Conservation (phyloP, 2,888 invertebrate genomes). For the Dasypogon diadema region DNA sequence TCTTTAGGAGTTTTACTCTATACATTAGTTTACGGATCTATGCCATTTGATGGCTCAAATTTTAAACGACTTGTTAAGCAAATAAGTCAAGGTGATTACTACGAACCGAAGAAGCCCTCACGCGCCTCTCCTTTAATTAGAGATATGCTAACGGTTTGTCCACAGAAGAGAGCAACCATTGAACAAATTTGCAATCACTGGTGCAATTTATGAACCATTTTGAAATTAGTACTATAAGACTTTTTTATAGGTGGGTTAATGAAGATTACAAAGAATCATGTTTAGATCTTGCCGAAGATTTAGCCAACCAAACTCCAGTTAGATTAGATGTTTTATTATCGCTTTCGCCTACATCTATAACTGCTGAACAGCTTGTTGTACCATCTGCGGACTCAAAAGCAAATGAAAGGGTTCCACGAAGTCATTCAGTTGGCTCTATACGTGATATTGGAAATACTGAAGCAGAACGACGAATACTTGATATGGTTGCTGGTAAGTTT, state of each 20-base stretch:
- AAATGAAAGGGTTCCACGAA: conserved; percentile 72
- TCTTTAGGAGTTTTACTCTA: conserved; percentile 97
- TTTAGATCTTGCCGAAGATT: conserved; percentile 85
- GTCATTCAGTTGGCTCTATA: conserved; percentile 79
- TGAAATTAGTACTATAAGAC: neutral
- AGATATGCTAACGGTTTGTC: conserved; percentile 94
- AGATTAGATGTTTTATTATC: conserved; percentile 87
- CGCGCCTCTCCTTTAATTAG: conserved; percentile 94
- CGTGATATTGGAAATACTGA: conserved; percentile 81
- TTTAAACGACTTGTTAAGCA: conserved; percentile 96
- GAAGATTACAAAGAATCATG: conserved; percentile 84
- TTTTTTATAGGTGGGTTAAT: conserved; percentile 84
- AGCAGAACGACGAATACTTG: conserved; percentile 79
- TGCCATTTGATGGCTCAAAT: conserved; percentile 99
- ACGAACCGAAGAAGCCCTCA: conserved; percentile 94
- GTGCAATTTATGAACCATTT: conserved; percentile 66
- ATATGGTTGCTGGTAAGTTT: conserved; percentile 74
- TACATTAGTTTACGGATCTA: conserved; percentile 98
- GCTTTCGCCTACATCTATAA: conserved; percentile 83
- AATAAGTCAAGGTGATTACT: conserved; percentile 97
- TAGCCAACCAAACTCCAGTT: conserved; percentile 92
- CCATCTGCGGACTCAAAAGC: conserved; percentile 71
- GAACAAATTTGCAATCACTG: conserved; percentile 95
- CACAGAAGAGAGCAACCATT: conserved; percentile 89
- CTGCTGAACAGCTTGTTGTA: conserved; percentile 80